phyloP scores from a whole-genome alignment of 2,797 vertebrate species.

The Spinus olivaceus region DNA sequence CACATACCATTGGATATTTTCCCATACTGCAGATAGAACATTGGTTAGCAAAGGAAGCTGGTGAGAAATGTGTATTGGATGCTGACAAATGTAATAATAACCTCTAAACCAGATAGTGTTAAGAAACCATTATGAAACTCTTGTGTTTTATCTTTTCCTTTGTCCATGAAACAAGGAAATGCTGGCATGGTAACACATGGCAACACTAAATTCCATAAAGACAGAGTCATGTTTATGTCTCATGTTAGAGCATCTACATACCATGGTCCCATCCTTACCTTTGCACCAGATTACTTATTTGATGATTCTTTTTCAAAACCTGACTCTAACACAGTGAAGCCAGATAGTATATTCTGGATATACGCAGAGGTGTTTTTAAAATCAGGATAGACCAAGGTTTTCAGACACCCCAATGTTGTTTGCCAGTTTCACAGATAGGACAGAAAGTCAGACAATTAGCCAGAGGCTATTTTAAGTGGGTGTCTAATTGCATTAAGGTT shows the following conservation, averaged over 20 bases:
- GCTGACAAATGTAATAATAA: background rate
- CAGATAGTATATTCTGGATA: background rate
- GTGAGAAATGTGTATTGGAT: background rate
- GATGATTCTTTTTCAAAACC: background rate
- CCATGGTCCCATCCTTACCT: background rate
- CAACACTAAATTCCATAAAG: background rate
- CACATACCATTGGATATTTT: background rate
- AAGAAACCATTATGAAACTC: slow-evolving; percentile 15
- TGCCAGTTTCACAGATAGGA: slow-evolving; percentile 24
- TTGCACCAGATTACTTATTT: background rate
- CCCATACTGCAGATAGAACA: background rate
- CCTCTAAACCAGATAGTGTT: slow-evolving; percentile 4
- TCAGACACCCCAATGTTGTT: background rate
- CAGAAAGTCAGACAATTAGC: slow-evolving; percentile 40
- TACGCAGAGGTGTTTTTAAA: background rate
- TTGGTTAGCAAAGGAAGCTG: background rate
- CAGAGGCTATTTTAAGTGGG: slow-evolving; percentile 47
- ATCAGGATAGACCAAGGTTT: background rate
- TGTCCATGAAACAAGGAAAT: slow-evolving; percentile 4
- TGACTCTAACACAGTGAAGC: background rate
- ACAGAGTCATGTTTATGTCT: slow-evolving; percentile 15
- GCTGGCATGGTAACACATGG: background rate
- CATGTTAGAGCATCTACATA: background rate
- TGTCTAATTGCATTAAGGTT: slow-evolving; percentile 42
- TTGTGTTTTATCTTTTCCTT: background rate